Evolutionary conservation across 2,113 vertebrate genomes (phyloP), one percentile per base, ranked within the genome.

Genomic region (Crotophaga sulcirostris): DNA sequence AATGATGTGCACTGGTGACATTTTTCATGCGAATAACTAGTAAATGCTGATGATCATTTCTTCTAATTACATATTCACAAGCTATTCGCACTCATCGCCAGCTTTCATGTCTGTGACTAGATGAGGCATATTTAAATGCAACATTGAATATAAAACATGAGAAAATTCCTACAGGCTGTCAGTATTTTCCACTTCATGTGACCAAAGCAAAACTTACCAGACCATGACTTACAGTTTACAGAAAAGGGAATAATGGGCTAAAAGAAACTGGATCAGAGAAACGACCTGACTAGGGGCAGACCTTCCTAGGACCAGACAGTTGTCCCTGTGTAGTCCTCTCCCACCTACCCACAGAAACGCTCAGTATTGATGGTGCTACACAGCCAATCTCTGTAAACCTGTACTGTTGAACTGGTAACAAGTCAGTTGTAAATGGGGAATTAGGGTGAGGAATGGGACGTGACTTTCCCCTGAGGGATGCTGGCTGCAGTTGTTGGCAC

Each of bases 381-480:
- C 20, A 64, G 29, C 42, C 68, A 5, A 4, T 8, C 29, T 19
- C 8, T 1, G 28, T 8, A 12, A 69, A 42, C 29, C 25, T 16
- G 0, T 13, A 1, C 19, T 4, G 12, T 3, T 44, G 52, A 36
- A n/a, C 11, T 13, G 6, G 47, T 23, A 23, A 49, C 47, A 49
- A 49, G 8, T 34, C 29, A 10, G 56, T n/a, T 4, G 4, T 54
- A 16, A 21, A 23, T 9, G 13, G 19, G 23, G 6, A 11, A 1
- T 13, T 10, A 14, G 8, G 49, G 26, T 31, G 23, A 51, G 49
- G 56, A 42, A 16, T 0, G 7, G 58, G 49, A 51, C 34, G 23
- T 3, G 15, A 18, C 8, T 44, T 44, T 28, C 11, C 44, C 33
- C 33, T 20, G 51, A 44, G 36, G 19, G 36, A 44, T 15, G 36